phyloP scores from a whole-genome alignment of 2,113 vertebrate genomes.

The Lethenteron reissneri region DNA sequence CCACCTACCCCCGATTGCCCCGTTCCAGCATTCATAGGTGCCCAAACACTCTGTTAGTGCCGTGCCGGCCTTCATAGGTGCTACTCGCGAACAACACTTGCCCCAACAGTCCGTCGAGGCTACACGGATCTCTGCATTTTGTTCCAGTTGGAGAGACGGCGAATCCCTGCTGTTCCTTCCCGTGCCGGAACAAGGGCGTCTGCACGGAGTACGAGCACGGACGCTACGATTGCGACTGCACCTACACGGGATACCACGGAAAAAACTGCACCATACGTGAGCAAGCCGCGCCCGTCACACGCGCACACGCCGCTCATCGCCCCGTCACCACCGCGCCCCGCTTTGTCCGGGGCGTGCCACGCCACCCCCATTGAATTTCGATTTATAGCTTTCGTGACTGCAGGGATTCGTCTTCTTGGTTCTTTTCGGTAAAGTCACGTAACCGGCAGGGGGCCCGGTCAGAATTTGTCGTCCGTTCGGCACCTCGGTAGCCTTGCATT shows the following conservation, averaged over 20 bases:
- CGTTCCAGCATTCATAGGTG: no score
- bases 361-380: background rate
- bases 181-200: conserved; percentile 67
- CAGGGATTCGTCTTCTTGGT: background rate
- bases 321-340: background rate
- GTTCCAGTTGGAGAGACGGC: conserved; percentile 18
- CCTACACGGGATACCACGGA: conserved; percentile 55
- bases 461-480: no score
- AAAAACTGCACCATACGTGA: conserved; percentile 66
- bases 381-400: background rate
- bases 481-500: no score
- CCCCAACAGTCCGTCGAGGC: no score
- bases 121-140: no score
- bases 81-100: no score
- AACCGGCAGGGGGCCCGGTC: no score
- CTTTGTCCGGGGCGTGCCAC: background rate
- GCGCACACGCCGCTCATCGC: background rate
- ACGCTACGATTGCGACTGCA: conserved; percentile 67
- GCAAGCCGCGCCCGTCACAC: conserved; percentile 7
- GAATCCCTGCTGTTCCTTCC: conserved; percentile 67
- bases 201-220: conserved; percentile 36
- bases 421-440: no score
- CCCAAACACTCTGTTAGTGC: no score
- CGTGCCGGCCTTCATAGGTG: no score
- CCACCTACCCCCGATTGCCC: no score